phyloP scores from a whole-genome alignment of 2,888 invertebrate species.

The Catonia carolina region DNA sequence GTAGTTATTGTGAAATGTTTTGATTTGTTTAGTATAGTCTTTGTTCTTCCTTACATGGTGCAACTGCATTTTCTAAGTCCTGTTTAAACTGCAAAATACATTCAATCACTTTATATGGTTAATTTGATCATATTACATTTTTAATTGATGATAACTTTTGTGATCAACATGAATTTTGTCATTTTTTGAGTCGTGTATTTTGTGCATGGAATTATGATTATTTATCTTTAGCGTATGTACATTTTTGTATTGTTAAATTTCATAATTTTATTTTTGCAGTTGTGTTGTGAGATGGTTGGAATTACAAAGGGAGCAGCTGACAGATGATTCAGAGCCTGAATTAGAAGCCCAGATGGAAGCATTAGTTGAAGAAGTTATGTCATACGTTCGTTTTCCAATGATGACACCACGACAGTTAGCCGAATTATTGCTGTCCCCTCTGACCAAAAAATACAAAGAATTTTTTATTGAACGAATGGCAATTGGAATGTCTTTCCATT shows the following conservation, averaged over 20 bases:
- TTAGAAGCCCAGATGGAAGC: constrained; percentile 56
- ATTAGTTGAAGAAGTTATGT: constrained; percentile 66
- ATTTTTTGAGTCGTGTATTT: too few species aligned
- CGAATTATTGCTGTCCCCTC: constrained; percentile 67
- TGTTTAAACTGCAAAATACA: too few species aligned
- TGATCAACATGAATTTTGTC: too few species aligned
- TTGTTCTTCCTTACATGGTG: too few species aligned
- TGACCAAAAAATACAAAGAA: constrained; percentile 74
- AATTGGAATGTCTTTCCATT: constrained; percentile 83
- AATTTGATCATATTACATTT: too few species aligned
- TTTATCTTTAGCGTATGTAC: too few species aligned
- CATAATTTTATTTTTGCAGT: constrained; percentile 40
- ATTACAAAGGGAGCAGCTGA: constrained; percentile 52
- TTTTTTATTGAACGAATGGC: constrained; percentile 84
- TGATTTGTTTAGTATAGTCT: too few species aligned
- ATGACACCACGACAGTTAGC: constrained; percentile 86
- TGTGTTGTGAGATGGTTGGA: constrained; percentile 73
- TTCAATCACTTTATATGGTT: too few species aligned
- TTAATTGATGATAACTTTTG: too few species aligned
- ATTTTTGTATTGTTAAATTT: background rate
- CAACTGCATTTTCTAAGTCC: too few species aligned
- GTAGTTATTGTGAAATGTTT: too few species aligned
- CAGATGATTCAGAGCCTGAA: constrained; percentile 43
- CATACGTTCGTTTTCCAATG: constrained; percentile 84
- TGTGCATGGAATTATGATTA: too few species aligned